A percentile compares a stretch with the other conserved stretches of the same genome.
Evolutionary conservation across 2,797 vertebrate genomes (phyloP).

Genomic region (Diglossa cyanea): DNA sequence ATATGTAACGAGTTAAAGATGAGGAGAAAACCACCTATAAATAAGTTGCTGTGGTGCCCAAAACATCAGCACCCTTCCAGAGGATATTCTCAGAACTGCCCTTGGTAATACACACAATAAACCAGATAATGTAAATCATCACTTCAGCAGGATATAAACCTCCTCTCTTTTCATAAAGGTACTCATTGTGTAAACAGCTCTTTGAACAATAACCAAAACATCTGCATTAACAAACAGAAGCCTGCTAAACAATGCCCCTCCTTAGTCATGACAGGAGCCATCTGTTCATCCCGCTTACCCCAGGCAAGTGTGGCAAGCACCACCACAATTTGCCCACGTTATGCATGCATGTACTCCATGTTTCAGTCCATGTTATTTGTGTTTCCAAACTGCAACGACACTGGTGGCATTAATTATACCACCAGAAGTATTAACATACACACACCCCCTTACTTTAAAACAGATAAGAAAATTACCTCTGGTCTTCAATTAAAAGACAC

Average conservation of each 20-base stretch:
- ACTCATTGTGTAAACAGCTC: not conserved
- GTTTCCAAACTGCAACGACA: not conserved
- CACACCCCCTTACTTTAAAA: accelerated
- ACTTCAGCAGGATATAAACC: not conserved
- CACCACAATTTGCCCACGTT: not conserved
- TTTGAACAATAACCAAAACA: slow-evolving; percentile 1
- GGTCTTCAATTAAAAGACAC: not conserved
- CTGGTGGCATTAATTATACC: not conserved
- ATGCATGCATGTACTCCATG: not conserved
- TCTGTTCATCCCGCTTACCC: not conserved
- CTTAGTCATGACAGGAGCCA: not conserved
- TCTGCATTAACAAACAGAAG: not conserved
- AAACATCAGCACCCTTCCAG: not conserved
- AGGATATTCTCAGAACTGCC: not conserved
- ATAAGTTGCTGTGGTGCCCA: accelerated
- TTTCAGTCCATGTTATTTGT: not conserved
- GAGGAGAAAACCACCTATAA: not conserved
- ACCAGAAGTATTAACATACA: not conserved
- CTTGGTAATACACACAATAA: not conserved
- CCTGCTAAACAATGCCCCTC: not conserved
- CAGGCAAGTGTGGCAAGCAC: not conserved
- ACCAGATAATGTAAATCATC: not conserved
- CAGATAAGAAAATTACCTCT: not conserved
- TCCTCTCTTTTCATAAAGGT: not conserved
- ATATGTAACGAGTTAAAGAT: not conserved